phyloP scores from a whole-genome alignment of 2,113 vertebrate genomes.

The Tympanuchus pallidicinctus region DNA sequence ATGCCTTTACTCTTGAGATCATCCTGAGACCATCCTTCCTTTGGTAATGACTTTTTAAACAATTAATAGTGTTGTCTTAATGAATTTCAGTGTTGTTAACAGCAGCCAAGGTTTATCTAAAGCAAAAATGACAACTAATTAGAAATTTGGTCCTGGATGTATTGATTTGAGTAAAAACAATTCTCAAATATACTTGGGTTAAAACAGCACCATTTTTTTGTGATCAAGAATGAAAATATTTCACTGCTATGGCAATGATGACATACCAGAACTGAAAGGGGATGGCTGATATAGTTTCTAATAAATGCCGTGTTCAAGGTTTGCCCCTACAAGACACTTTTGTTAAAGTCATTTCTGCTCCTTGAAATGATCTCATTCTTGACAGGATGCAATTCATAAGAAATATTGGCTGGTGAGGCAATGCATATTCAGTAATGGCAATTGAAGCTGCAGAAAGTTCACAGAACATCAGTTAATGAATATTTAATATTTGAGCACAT shows the following conservation, averaged over 20 bases:
- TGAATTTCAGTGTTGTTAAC: neutral
- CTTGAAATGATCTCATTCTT: constrained; percentile 42
- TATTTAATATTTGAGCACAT: constrained; percentile 1
- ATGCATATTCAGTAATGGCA: constrained; percentile 15
- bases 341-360: constrained; percentile 14
- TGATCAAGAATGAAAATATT: neutral
- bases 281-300: neutral
- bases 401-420: constrained; percentile 37
- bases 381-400: constrained; percentile 45
- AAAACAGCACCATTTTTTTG: neutral
- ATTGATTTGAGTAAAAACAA: neutral
- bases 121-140: neutral
- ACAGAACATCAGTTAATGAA: constrained; percentile 28
- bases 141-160: neutral
- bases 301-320: neutral
- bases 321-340: neutral
- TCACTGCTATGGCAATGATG: neutral
- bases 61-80: neutral
- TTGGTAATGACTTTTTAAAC: neutral
- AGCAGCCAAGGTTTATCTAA: neutral
- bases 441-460: constrained; percentile 25
- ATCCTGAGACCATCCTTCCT: neutral
- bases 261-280: neutral
- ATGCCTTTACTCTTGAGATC: neutral
- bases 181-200: neutral